phyloP scores from a whole-genome alignment of 2,888 invertebrate species.

The Melanchra persicariae region DNA sequence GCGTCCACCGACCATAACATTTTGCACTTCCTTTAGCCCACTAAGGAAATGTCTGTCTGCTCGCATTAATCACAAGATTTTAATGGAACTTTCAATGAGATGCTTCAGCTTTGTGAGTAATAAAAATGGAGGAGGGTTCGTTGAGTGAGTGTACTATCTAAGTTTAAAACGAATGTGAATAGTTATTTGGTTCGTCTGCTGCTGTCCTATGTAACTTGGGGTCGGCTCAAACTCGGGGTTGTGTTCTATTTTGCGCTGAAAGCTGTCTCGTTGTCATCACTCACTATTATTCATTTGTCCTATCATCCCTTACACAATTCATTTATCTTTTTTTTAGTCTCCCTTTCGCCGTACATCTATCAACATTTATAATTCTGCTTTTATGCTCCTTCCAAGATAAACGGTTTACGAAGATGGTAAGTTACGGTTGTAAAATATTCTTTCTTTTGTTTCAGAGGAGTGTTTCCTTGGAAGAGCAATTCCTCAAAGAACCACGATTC shows the following conservation, averaged over 20 bases:
- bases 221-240: too few species aligned
- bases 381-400: not conserved
- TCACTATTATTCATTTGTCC: not conserved
- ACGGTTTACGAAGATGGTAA: not conserved
- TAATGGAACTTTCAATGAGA: constrained; percentile 47
- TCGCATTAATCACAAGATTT: constrained; percentile 61
- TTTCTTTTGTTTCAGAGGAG: constrained; percentile 86
- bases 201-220: not conserved
- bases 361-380: not conserved
- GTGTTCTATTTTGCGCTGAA: not conserved
- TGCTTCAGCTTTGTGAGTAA: constrained; percentile 21
- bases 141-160: constrained; percentile 2
- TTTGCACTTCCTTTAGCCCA: constrained; percentile 51
- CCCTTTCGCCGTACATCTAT: not conserved
- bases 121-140: constrained; percentile 32
- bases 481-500: constrained; percentile 81
- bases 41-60: constrained; percentile 63
- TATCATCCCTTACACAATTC: not conserved
- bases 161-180: constrained; percentile 8
- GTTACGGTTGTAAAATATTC: not conserved
- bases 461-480: constrained; percentile 89
- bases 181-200: not conserved
- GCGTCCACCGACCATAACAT: constrained; percentile 44
- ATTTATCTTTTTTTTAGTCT: not conserved
- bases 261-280: not conserved